phyloP scores from a whole-genome alignment of 2,113 vertebrate species.

The Natator depressus region DNA sequence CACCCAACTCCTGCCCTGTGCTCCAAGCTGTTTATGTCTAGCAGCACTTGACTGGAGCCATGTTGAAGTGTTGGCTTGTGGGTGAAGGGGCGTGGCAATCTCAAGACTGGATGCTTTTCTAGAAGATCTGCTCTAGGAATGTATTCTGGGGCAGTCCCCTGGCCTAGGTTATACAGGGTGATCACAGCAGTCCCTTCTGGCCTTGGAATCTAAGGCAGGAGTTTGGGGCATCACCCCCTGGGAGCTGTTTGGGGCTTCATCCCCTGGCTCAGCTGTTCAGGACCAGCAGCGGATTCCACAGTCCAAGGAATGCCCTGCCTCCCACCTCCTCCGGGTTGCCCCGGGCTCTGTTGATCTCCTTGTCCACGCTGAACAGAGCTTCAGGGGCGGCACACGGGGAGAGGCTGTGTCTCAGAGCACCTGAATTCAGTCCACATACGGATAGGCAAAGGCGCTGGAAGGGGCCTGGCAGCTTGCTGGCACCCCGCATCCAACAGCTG shows the following conservation, averaged over 20 bases:
- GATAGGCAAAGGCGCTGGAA: background rate
- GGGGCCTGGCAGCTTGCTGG: background rate
- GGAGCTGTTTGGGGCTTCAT: too few species aligned
- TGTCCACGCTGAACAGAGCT: background rate
- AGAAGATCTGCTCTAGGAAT: too few species aligned
- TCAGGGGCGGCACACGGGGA: background rate
- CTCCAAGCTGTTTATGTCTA: too few species aligned
- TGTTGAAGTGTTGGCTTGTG: background rate
- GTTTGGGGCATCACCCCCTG: background rate
- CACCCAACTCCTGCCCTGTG: rapidly evolving
- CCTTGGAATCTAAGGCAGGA: background rate
- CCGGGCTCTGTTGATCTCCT: background rate
- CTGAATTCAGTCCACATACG: background rate
- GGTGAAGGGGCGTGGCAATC: rapidly evolving
- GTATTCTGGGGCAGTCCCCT: background rate
- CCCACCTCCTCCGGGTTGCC: background rate
- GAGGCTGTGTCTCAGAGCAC: background rate
- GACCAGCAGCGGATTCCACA: background rate
- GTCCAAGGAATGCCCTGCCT: background rate
- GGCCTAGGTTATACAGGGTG: background rate
- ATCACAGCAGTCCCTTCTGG: background rate
- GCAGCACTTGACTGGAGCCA: background rate
- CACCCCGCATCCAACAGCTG: background rate
- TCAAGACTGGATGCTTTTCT: background rate
- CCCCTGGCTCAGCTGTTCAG: too few species aligned